Percentiles rank a stretch among this genome's conserved stretches.
These are phyloP conservation scores for Cephalopholis sonnerati DNA, from an alignment of 2,113 vertebrate genomes.

Conservation along the genomic window DNA sequence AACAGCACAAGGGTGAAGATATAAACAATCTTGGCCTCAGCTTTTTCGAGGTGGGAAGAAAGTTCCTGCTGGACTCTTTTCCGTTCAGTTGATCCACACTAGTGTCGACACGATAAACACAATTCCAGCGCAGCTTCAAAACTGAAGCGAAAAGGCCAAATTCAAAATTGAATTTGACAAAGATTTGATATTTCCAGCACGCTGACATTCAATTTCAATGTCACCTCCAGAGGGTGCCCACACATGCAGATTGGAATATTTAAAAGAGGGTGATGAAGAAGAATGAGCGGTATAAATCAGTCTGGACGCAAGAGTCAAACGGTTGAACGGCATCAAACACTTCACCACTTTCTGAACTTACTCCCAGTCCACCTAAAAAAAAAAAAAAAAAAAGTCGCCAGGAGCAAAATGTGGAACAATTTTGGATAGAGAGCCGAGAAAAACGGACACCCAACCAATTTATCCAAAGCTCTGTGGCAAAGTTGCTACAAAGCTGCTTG, in stretches of 20 bases:
- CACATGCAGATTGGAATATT: conserved; percentile 70
- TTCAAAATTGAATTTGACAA: conserved; percentile 68
- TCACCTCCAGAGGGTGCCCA: conserved; percentile 70
- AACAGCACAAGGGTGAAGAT: conserved; percentile 66
- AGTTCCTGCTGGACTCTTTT: conserved; percentile 64
- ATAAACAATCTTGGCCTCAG: conserved; percentile 74
- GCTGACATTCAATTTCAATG: conserved; percentile 69
- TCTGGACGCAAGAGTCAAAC: conserved; percentile 47
- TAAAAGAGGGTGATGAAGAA: conserved; percentile 64
- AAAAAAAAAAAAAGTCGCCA: conserved; percentile 38
- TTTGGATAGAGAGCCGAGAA: conserved; percentile 43
- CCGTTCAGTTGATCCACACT: conserved; percentile 42
- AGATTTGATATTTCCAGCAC: conserved; percentile 65
- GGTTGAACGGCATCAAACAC: conserved; percentile 72
- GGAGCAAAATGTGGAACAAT: conserved; percentile 68
- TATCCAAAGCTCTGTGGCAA: conserved; percentile 53
- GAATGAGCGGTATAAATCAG: conserved; percentile 66
- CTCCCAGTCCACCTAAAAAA: conserved; percentile 32
- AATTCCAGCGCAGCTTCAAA: conserved; percentile 49
- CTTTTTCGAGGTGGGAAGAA: conserved; percentile 63
- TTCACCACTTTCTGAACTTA: conserved; percentile 69
- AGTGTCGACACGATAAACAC: conserved; percentile 59
- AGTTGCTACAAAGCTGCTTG: conserved; percentile 43
- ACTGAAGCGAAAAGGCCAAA: conserved; percentile 31
- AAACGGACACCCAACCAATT: conserved; percentile 58